These are phyloP conservation scores for Spinibarbus caldwelli DNA, from an alignment of 2,797 vertebrate genomes.

Conservation along the genomic window DNA sequence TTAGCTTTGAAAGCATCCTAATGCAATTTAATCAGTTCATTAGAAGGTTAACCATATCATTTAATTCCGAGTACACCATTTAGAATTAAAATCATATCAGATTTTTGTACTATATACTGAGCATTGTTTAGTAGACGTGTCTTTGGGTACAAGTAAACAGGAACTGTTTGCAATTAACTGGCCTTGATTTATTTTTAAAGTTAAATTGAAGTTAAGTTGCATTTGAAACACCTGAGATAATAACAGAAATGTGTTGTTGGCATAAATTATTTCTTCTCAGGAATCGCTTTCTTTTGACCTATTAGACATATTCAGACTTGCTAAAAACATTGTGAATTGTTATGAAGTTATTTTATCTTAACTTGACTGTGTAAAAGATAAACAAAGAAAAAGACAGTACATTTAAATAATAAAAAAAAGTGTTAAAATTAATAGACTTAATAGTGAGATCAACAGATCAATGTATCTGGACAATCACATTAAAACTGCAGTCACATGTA, in stretches of 20 bases:
- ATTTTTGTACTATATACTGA: background rate
- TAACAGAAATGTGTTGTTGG: background rate
- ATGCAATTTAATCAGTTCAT: background rate
- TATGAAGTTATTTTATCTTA: background rate
- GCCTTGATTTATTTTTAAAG: background rate
- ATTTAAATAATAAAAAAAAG: slow-evolving; percentile 18
- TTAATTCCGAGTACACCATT: background rate
- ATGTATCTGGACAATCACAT: slow-evolving; percentile 8
- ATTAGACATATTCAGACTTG: background rate
- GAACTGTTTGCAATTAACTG: background rate
- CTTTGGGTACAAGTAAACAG: background rate
- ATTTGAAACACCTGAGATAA: background rate
- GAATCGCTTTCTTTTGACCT: background rate
- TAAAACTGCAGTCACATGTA: slow-evolving; percentile 35
- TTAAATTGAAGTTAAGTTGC: background rate
- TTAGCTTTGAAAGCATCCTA: background rate
- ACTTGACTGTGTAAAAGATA: background rate
- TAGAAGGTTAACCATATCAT: background rate
- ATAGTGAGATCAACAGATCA: slow-evolving; percentile 16
- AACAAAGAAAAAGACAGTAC: background rate
- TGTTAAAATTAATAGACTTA: slow-evolving; percentile 30
- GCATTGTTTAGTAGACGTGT: background rate
- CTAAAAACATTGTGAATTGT: slow-evolving; percentile 3
- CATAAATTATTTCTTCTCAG: background rate
- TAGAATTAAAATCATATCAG: slow-evolving; percentile 9